Percentiles rank a stretch among this genome's conserved stretches.
Conservation (phyloP, 53 echinoderm and acorn worm genomes). For the Stichopus horrens region DNA sequence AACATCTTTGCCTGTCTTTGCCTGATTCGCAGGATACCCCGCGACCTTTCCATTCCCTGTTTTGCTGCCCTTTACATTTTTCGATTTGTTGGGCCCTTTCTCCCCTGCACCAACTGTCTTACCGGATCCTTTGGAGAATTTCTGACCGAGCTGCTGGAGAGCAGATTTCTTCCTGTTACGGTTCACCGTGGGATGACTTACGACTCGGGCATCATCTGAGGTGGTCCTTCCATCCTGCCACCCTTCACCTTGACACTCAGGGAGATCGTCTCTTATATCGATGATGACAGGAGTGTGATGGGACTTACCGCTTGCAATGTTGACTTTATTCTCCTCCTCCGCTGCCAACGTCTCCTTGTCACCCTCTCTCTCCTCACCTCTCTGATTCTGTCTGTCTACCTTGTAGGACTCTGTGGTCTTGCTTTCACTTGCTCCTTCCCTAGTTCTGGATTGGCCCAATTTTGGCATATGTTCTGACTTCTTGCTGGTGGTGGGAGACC, state of each 20-base stretch:
- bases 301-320: not conserved
- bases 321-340: not conserved
- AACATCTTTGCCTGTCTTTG: constrained; percentile 3
- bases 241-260: constrained; percentile 30
- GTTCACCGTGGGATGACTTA: not conserved
- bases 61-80: not conserved
- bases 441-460: not conserved
- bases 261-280: constrained; percentile 76
- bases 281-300: constrained; percentile 83
- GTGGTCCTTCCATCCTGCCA: constrained; percentile 11
- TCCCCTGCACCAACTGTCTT: constrained; percentile 4
- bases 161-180: constrained; percentile 22
- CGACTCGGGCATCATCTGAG: not conserved
- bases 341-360: not conserved
- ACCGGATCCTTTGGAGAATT: not conserved
- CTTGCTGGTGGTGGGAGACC: not conserved
- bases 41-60: not conserved
- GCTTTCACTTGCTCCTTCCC: not conserved
- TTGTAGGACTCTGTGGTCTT: not conserved
- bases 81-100: not conserved
- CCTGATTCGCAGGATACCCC: constrained; percentile 7
- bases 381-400: not conserved
- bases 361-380: not conserved
- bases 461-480: not conserved
- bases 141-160: constrained; percentile 37